phyloP scores from a whole-genome alignment of 2,888 invertebrate species.

The Xestia xanthographa region DNA sequence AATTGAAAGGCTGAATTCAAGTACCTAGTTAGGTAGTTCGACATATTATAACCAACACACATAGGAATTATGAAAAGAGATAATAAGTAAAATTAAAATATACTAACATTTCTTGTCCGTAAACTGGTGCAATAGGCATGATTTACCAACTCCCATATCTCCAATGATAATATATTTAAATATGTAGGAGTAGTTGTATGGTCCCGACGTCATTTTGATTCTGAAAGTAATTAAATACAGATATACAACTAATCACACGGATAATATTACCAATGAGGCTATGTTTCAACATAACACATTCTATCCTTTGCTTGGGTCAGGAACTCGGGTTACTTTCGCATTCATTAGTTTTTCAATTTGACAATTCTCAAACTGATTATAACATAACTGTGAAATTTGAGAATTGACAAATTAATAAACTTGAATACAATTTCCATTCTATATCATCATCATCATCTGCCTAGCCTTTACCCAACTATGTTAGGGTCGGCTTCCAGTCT shows the following conservation, averaged over 20 bases:
- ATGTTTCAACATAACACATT: background rate
- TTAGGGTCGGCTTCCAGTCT: no score
- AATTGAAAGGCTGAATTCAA: background rate
- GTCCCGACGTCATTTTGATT: conserved; percentile 96
- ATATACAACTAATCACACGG: background rate
- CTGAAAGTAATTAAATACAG: conserved; percentile 63
- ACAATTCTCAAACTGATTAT: no score
- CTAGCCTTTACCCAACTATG: no score
- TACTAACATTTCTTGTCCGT: conserved; percentile 99
- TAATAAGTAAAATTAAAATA: background rate
- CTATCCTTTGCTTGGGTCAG: background rate
- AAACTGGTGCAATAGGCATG: conserved; percentile 99
- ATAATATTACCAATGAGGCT: conserved; percentile 7
- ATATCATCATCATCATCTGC: background rate
- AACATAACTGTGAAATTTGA: no score
- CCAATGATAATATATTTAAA: conserved; percentile 99
- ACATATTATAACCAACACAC: background rate
- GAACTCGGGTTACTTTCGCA: background rate
- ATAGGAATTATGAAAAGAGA: background rate
- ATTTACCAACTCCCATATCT: conserved; percentile 99
- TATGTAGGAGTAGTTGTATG: conserved; percentile 99
- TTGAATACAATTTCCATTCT: background rate
- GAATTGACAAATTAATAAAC: background rate
- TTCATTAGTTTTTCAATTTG: background rate
- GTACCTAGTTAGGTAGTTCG: background rate